Percentiles rank a stretch among this genome's conserved stretches.
Evolutionary conservation across 2,797 vertebrate genomes (phyloP).

Genomic region (Crax fasciolata): DNA sequence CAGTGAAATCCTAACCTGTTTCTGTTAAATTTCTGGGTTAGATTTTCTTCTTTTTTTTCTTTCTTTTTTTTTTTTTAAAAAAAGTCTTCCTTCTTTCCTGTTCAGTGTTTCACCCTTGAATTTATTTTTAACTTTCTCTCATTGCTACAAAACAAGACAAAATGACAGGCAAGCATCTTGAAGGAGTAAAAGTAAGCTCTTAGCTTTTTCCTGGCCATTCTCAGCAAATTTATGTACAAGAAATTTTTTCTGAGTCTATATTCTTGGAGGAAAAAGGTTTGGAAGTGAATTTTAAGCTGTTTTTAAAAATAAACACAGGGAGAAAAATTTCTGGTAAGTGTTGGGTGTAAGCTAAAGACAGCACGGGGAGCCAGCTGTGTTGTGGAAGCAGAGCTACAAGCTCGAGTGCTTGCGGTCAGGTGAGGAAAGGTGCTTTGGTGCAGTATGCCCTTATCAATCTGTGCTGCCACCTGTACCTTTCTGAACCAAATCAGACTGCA

Average conservation of each 20-base stretch:
- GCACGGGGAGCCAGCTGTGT: accelerated
- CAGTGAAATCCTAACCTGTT: not conserved
- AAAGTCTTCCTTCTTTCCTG: not conserved
- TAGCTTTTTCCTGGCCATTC: not conserved
- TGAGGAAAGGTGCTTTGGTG: not conserved
- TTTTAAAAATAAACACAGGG: not conserved
- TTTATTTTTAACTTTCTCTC: not conserved
- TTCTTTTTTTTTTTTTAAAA: too few relatives aligned
- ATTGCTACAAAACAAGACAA: not conserved
- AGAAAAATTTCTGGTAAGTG: not conserved
- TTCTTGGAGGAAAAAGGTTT: not conserved
- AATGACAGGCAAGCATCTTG: not conserved
- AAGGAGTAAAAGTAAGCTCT: not conserved
- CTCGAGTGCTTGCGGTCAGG: too few relatives aligned
- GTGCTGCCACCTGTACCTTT: not conserved
- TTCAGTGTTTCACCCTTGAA: not conserved
- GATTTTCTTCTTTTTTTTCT: not conserved
- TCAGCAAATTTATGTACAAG: not conserved
- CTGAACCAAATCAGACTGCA: not conserved
- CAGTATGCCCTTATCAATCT: not conserved
- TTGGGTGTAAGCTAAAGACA: not conserved
- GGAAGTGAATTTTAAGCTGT: not conserved
- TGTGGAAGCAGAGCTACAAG: not conserved
- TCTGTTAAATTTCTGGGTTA: not conserved
- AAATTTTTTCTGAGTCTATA: not conserved